Conservation (phyloP, 2,888 invertebrate species). For the Leptopilina drosophilae region DNA sequence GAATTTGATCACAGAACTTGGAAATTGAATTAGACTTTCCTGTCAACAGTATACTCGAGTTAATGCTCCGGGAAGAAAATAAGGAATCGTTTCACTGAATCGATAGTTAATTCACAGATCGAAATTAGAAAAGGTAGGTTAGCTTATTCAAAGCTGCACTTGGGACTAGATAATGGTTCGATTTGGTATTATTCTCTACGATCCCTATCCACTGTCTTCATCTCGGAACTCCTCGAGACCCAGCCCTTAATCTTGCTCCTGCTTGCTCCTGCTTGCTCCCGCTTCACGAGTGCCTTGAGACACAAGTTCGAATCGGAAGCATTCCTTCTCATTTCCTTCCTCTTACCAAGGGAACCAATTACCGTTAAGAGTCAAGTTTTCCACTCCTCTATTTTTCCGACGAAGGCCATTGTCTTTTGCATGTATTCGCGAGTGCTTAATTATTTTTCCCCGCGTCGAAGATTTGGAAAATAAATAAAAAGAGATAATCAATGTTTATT, state of each 20-base stretch:
- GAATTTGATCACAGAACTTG: too few relatives aligned
- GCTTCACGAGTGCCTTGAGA: conserved; percentile 9
- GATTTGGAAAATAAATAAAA: too few relatives aligned
- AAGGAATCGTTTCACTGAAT: conserved; percentile 10
- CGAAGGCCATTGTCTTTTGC: background rate
- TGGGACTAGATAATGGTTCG: conserved; percentile 19
- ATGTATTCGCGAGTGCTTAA: background rate
- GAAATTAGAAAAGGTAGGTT: conserved; percentile 31
- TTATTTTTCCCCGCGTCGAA: background rate
- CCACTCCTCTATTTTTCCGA: background rate
- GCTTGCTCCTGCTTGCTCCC: background rate
- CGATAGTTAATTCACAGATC: conserved; percentile 31
- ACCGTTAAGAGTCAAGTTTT: conserved; percentile 26
- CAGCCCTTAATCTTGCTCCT: conserved; percentile 20
- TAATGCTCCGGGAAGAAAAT: background rate
- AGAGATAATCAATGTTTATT: too few relatives aligned
- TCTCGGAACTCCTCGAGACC: background rate
- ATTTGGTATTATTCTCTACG: conserved; percentile 25
- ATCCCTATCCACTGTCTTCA: background rate
- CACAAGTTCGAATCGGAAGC: conserved; percentile 52
- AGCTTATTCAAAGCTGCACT: conserved; percentile 23
- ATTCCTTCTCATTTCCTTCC: conserved; percentile 46
- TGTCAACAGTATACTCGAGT: background rate
- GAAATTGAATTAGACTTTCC: too few relatives aligned
- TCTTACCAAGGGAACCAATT: conserved; percentile 53